phyloP scores from a whole-genome alignment of 30 jellyfish, hydroid and myxozoan genomes.

The Turritopsis dohrnii region DNA sequence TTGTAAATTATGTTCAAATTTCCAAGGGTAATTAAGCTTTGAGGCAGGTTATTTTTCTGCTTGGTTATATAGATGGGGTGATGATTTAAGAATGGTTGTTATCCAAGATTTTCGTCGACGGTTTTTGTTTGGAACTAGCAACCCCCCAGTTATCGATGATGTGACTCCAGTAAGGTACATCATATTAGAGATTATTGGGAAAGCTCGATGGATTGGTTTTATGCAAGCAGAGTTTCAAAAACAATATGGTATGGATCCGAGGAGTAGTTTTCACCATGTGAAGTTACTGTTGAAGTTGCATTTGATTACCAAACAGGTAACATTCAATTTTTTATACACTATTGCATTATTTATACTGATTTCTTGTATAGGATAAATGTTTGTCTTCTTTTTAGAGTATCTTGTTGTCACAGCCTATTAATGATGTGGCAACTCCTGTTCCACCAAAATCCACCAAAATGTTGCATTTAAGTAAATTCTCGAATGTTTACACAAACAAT shows the following conservation, averaged over 20 bases:
- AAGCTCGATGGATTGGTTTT: conserved; percentile 62
- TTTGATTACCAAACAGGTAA: conserved; percentile 64
- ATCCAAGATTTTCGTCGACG: conserved; percentile 54
- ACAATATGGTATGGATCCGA: conserved; percentile 59
- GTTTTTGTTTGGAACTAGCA: conserved; percentile 41
- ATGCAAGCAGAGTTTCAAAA: conserved; percentile 61
- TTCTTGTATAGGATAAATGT: too few relatives aligned
- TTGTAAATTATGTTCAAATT: too few relatives aligned
- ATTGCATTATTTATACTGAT: too few relatives aligned
- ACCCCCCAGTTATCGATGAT: conserved; percentile 35
- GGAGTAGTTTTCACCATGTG: conserved; percentile 68
- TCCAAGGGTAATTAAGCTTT: background rate
- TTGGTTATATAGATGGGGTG: conserved; percentile 43
- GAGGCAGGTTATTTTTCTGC: too few relatives aligned
- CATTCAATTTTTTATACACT: too few relatives aligned
- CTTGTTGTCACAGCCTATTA: background rate
- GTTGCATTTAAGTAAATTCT: conserved; percentile 23
- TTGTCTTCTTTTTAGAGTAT: background rate
- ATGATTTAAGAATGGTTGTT: conserved; percentile 43
- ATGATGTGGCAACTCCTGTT: background rate
- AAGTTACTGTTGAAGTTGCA: conserved; percentile 41
- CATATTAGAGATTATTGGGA: conserved; percentile 64
- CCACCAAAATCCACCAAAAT: conserved; percentile 26
- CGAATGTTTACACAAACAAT: conserved; percentile 20
- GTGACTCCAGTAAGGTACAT: conserved; percentile 44